A percentile compares a stretch with the other conserved stretches of the same genome.
These are phyloP conservation scores for Brachionus rubens DNA, from an alignment of 1,140 invertebrate species.

Conservation along the genomic window DNA sequence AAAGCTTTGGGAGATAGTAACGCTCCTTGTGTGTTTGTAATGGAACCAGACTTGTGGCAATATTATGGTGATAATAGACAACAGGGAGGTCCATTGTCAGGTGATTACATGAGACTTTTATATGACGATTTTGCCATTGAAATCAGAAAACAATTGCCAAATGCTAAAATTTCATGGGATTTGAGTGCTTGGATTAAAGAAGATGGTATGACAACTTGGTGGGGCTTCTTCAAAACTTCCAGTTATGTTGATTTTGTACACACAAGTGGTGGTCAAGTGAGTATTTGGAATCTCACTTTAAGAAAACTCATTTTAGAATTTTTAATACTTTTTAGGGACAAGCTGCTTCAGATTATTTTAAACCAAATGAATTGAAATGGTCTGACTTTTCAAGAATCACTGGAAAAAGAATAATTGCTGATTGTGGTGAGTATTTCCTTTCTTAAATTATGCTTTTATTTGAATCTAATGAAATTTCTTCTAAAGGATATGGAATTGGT, in stretches of 20 bases:
- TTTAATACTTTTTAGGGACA: no score
- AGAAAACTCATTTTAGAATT: no score
- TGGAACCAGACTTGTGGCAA: constrained; percentile 16
- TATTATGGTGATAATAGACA: constrained; percentile 3
- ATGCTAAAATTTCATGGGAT: no score
- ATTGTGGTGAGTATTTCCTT: background rate
- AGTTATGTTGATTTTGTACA: constrained; percentile 1
- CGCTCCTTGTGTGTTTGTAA: background rate
- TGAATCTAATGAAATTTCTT: no score
- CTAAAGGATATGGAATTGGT: no score
- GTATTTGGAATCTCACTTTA: no score
- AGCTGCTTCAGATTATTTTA: background rate
- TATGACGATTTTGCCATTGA: background rate
- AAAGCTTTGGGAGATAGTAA: background rate
- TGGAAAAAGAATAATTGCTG: background rate
- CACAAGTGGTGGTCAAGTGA: constrained; percentile 28
- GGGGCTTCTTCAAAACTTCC: constrained; percentile 1
- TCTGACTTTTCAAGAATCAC: no score
- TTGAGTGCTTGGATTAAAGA: background rate
- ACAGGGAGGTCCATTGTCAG: background rate
- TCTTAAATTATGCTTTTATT: background rate
- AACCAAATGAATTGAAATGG: background rate
- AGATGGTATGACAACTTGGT: background rate
- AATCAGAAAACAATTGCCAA: no score
- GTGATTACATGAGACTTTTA: background rate